Base-by-base conservation (phyloP, 1,140 invertebrate species). In the Anagrus nilaparvatae region DNA sequence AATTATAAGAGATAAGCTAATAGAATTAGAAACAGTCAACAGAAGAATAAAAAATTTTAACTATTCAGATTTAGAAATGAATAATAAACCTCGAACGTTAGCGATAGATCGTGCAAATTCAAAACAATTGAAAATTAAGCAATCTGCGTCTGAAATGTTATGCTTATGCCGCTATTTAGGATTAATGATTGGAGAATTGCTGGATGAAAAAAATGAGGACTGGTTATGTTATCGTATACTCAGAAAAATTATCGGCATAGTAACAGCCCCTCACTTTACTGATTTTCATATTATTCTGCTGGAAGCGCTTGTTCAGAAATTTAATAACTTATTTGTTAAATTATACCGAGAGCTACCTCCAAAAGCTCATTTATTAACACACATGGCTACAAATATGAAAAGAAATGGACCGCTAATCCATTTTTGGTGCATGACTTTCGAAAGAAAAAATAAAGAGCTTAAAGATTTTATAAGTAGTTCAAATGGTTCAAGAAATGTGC, bases 401-500 rank as follows among this genome's bases (percentile, higher is more conserved):
- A 13, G 29, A 10, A 43, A 41, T 31, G 50, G 47, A 20, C 50
- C 50, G 16, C 20, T 51, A 28, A 40, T 53, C 12, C 49, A 51
- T 16, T 53, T 34, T 43, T 49, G 45, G 24, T 38, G 28, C 4
- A 48, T 51, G 43, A 51, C 44, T 10, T 48, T 34, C 19, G 43
- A 46, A 45, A 28, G 50, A 40, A 47, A 43, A 40, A 50, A 55
- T 39, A 44, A 45, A 48, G 30, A 39, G 18, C 28, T 43, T 13
- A 49, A 45, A 44, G 35, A 50, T 8, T n/a, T 43, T 31, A 13
- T 21, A 0, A 13, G 29, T 7, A 24, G 29, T 17, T 39, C 40
- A 1, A 39, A 18, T 9, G 48, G 36, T 2, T 43, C 43, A 31
- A 9, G 24, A 25, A 47, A 51, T 41, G 23, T 46, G 5, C 43